A percentile compares a stretch with the other conserved stretches of the same genome.
phyloP scores from a whole-genome alignment of 2,113 vertebrate genomes.

The Heterocephalus glaber region DNA sequence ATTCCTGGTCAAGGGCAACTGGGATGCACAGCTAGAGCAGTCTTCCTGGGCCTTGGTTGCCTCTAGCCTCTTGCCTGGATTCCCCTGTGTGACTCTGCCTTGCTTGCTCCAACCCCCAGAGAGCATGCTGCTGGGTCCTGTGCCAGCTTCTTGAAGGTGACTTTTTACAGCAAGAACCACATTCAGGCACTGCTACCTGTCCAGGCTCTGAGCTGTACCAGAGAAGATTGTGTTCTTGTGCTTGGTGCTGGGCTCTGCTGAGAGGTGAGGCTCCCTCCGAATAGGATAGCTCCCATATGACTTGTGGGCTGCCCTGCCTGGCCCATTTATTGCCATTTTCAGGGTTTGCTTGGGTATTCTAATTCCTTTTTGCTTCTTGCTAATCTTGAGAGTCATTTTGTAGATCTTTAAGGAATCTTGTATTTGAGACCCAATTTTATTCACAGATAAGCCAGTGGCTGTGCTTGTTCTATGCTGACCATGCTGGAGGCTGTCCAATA shows the following conservation, averaged over 20 bases:
- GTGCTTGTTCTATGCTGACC: not conserved
- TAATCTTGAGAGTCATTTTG: not conserved
- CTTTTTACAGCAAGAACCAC: not conserved
- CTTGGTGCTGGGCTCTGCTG: not conserved
- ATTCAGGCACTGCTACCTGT: not conserved
- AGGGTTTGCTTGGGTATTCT: not conserved
- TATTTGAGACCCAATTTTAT: not conserved
- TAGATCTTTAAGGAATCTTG: not conserved
- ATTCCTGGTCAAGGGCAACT: not conserved
- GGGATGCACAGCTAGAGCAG: not conserved
- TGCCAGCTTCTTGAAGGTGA: not conserved
- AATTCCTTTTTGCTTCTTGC: not conserved
- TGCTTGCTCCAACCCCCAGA: too few species aligned
- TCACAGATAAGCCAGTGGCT: accelerated
- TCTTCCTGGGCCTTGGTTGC: too few species aligned
- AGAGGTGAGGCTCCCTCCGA: not conserved
- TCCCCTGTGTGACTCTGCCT: not conserved
- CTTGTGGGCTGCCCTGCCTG: not conserved
- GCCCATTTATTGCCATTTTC: not conserved
- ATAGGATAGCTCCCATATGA: not conserved
- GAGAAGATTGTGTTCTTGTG: not conserved
- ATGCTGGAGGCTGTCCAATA: not conserved
- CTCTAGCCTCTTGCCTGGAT: not conserved
- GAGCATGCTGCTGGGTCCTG: not conserved
- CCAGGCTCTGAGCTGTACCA: not conserved